Evolutionary conservation across 30 jellyfish, hydroid and myxozoan genomes (phyloP).

Genomic region (Mastigias papua): DNA sequence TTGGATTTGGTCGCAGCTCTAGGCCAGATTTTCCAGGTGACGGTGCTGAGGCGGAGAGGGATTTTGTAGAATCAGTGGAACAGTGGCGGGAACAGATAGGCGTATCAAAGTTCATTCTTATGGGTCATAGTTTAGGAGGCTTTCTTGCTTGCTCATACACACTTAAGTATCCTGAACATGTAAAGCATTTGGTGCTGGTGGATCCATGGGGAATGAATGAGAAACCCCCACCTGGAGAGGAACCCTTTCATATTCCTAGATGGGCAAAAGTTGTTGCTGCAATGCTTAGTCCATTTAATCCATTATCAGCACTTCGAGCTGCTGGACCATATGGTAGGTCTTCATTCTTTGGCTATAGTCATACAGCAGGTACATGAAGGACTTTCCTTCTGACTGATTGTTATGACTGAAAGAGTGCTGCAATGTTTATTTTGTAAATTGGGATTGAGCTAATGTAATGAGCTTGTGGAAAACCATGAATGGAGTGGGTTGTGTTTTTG

Average conservation of each 20-base stretch:
- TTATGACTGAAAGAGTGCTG: no score
- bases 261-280: constrained; percentile 98
- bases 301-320: constrained; percentile 90
- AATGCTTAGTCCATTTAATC: constrained; percentile 90
- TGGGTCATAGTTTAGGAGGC: constrained; percentile 99
- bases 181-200: constrained; percentile 92
- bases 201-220: constrained; percentile 99
- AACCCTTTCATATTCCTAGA: constrained; percentile 88
- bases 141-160: constrained; percentile 93
- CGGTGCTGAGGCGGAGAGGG: constrained; percentile 95
- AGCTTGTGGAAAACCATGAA: no score
- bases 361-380: no score
- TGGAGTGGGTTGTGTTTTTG: no score
- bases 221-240: constrained; percentile 98
- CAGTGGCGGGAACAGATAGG: constrained; percentile 96
- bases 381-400: no score
- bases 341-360: neutral
- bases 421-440: no score
- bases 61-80: constrained; percentile 87
- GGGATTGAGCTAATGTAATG: no score
- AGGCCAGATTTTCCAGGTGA: constrained; percentile 92
- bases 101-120: constrained; percentile 77
- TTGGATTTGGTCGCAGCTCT: constrained; percentile 98
- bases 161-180: constrained; percentile 88
- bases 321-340: constrained; percentile 99